phyloP scores from a whole-genome alignment of 2,113 vertebrate species.

The Silurus meridionalis region DNA sequence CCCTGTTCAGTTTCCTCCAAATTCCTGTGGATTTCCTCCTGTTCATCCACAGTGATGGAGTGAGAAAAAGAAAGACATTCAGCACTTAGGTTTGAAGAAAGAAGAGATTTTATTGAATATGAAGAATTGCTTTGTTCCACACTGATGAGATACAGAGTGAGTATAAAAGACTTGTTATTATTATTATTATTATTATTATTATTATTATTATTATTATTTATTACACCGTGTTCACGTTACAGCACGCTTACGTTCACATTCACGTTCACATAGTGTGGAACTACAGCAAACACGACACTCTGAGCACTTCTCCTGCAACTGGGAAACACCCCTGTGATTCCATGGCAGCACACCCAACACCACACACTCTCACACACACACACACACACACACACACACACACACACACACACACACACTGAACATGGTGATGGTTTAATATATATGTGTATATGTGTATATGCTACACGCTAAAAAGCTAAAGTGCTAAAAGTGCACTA shows the following conservation, averaged over 20 bases:
- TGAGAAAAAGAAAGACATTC: neutral
- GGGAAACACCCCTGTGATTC: neutral
- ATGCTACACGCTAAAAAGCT: conserved; percentile 51
- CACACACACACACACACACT: neutral
- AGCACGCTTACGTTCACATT: neutral
- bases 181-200: conserved; percentile 30
- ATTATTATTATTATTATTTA: conserved; percentile 41
- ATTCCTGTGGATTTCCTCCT: conserved; percentile 7
- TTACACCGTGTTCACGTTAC: conserved; percentile 1
- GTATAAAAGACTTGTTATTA: conserved; percentile 71
- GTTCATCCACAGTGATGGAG: neutral
- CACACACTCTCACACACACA: neutral
- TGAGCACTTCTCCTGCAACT: conserved; percentile 2
- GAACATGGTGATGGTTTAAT: neutral
- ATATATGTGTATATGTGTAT: conserved; percentile 42
- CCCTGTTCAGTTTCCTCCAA: neutral
- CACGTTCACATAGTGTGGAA: conserved; percentile 2
- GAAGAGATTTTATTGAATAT: conserved; percentile 72
- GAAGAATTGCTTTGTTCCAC: conserved; percentile 63
- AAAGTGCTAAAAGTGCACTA: conserved; percentile 27
- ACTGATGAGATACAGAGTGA: conserved; percentile 65
- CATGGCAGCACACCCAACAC: conserved; percentile 9
- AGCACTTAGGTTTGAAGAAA: neutral
- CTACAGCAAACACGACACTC: conserved; percentile 14
- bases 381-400: neutral